Conservation (phyloP, 2,797 vertebrate species). For the Tiaroga cobitis region DNA sequence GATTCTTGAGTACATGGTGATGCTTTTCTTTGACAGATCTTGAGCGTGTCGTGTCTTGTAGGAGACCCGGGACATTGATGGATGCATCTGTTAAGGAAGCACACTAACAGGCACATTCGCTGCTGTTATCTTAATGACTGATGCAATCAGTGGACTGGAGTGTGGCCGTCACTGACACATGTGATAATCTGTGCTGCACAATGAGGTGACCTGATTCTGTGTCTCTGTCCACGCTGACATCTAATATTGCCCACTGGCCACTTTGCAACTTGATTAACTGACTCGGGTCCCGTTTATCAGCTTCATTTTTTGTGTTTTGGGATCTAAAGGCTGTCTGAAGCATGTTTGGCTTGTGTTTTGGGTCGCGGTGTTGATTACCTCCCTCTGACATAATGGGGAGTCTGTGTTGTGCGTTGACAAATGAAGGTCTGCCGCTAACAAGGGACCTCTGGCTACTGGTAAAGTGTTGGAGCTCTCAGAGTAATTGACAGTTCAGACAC, state of each 20-base stretch:
- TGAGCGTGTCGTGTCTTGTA: not conserved
- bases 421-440: constrained; percentile 40
- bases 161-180: constrained; percentile 34
- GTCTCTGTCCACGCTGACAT: constrained; percentile 32
- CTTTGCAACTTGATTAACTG: constrained; percentile 27
- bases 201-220: constrained; percentile 17
- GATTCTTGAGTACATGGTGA: not conserved
- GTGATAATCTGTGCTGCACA: constrained; percentile 27
- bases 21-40: constrained; percentile 20
- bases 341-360: constrained; percentile 22
- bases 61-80: not conserved
- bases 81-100: constrained; percentile 18
- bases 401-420: constrained; percentile 17
- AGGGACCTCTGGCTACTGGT: constrained; percentile 14
- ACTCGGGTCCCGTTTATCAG: not conserved
- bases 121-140: constrained; percentile 61
- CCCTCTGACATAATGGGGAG: constrained; percentile 29
- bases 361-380: constrained; percentile 1
- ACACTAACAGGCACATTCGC: constrained; percentile 30
- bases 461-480: constrained; percentile 10
- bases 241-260: constrained; percentile 29
- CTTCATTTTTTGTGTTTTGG: not conserved
- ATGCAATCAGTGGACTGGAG: constrained; percentile 57
- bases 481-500: constrained; percentile 42
- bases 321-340: constrained; percentile 18